These are phyloP conservation scores for Gallinago jamesoni DNA, from an alignment of 2,113 vertebrate species.

Conservation along the genomic window DNA sequence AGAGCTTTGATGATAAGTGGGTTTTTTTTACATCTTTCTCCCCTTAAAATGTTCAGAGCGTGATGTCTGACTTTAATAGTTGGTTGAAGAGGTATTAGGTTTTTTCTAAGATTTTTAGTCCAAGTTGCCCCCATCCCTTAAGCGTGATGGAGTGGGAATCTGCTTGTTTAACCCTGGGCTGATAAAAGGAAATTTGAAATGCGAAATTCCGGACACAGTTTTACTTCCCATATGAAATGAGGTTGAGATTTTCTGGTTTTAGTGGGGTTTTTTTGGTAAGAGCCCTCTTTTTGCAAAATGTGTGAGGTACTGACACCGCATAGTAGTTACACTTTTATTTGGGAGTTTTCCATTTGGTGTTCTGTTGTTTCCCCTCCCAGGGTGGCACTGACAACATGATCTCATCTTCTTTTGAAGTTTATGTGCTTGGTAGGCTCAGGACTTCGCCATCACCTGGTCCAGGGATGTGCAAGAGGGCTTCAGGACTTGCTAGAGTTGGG, in stretches of 20 bases:
- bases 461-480: neutral
- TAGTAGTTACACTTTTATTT: neutral
- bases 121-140: neutral
- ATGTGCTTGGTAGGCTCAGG: neutral
- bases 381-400: neutral
- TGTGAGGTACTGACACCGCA: neutral
- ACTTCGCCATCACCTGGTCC: neutral
- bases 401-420: neutral
- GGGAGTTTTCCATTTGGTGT: neutral
- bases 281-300: neutral
- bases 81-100: neutral
- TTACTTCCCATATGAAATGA: neutral
- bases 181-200: neutral
- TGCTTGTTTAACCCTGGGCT: neutral
- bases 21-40: neutral
- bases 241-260: neutral
- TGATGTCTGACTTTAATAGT: neutral
- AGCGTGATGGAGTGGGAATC: neutral
- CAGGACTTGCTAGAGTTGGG: neutral
- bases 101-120: neutral
- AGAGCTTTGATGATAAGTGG: neutral
- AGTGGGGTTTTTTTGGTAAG: neutral
- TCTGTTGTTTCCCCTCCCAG: neutral
- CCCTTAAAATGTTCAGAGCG: neutral
- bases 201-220: neutral